Conservation (phyloP, 2,113 vertebrate genomes). For the Lamprotornis superbus region DNA sequence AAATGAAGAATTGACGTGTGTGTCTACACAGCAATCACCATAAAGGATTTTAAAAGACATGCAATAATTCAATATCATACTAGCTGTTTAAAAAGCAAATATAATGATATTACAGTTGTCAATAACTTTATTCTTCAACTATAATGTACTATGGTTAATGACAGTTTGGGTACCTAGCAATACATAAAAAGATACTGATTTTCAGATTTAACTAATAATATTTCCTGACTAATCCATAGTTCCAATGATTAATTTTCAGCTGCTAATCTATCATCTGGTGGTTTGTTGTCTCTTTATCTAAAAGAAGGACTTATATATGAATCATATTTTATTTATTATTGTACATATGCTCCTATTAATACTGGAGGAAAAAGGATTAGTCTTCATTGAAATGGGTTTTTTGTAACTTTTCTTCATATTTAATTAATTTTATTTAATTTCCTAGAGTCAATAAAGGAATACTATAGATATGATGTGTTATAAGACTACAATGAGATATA, state of each 20-base stretch:
- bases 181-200: not conserved
- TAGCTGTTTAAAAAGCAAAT: not conserved
- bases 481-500: not conserved
- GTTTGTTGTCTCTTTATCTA: not conserved
- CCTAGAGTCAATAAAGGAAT: not conserved
- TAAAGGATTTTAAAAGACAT: not conserved
- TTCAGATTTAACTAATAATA: not conserved
- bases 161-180: not conserved
- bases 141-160: accelerated
- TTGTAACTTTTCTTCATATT: not conserved
- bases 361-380: not conserved
- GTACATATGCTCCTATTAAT: not conserved
- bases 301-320: not conserved
- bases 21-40: not conserved
- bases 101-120: not conserved
- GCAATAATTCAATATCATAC: not conserved
- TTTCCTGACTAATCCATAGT: not conserved
- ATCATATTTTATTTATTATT: not conserved
- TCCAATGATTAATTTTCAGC: not conserved
- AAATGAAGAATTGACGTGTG: not conserved
- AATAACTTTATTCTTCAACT: not conserved
- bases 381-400: not conserved
- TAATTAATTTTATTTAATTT: not conserved
- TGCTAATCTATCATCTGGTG: not conserved
- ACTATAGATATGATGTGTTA: not conserved